Conservation (phyloP, 2,888 invertebrate genomes). For the Aproaerema taeniolella region DNA sequence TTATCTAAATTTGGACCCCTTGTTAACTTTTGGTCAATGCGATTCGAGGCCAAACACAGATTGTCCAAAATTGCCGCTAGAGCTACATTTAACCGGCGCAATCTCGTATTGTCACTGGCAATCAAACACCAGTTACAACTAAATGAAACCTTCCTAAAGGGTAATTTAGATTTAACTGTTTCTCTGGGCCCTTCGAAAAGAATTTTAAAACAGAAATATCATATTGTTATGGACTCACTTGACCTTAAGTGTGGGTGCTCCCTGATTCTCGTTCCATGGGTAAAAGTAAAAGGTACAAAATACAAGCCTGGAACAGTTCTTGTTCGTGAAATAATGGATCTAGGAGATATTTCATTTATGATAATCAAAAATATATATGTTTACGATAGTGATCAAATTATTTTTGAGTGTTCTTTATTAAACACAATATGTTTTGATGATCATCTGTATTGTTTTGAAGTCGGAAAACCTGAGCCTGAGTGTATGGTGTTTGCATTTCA, state of each 20-base stretch:
- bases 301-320: background rate
- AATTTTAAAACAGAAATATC: background rate
- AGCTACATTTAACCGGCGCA: slow-evolving; percentile 13
- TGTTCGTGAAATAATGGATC: background rate
- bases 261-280: background rate
- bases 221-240: background rate
- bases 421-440: slow-evolving; percentile 8
- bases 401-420: slow-evolving; percentile 7
- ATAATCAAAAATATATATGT: slow-evolving; percentile 6
- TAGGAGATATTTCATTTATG: background rate
- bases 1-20: slow-evolving; percentile 17
- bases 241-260: background rate
- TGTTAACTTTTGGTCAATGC: slow-evolving; percentile 15
- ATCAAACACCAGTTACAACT: slow-evolving; percentile 15
- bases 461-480: background rate
- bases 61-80: slow-evolving; percentile 15
- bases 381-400: slow-evolving; percentile 1
- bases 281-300: background rate
- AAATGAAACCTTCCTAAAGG: slow-evolving; percentile 1
- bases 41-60: slow-evolving; percentile 19
- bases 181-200: background rate
- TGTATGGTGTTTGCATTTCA: background rate
- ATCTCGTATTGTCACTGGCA: slow-evolving; percentile 11
- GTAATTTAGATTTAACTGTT: slow-evolving; percentile 5
- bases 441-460: slow-evolving; percentile 9